Percentiles rank a stretch among this genome's conserved stretches.
phyloP scores from a whole-genome alignment of 2,113 vertebrate genomes.

The Lepus timidus region DNA sequence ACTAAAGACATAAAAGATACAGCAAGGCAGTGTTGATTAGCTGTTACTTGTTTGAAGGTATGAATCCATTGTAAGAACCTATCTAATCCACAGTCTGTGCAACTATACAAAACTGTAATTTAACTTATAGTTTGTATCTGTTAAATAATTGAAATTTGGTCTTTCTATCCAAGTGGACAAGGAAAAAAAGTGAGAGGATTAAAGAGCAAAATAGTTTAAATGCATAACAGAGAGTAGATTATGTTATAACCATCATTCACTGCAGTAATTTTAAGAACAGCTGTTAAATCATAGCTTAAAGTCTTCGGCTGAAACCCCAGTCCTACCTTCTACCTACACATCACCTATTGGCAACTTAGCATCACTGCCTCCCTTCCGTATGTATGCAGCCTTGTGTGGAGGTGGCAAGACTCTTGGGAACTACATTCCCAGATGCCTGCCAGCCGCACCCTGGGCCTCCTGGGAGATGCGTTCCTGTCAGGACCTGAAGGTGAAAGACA shows the following conservation, averaged over 20 bases:
- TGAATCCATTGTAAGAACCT: neutral
- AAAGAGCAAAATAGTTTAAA: conserved; percentile 10
- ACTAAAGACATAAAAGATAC: neutral
- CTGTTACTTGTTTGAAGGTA: neutral
- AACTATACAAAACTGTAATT: neutral
- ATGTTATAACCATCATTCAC: neutral
- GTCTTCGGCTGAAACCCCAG: neutral
- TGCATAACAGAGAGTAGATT: neutral
- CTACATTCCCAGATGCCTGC: neutral
- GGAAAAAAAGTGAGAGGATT: neutral
- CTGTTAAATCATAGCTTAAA: conserved; percentile 4
- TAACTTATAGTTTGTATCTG: neutral
- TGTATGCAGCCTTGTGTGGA: neutral
- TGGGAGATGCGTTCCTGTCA: neutral
- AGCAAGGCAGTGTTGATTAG: neutral
- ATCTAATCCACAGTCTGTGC: neutral
- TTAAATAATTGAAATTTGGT: conserved; percentile 11
- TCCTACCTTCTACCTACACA: neutral
- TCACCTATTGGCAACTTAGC: neutral
- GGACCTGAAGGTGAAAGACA: neutral
- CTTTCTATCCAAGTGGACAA: conserved; percentile 22
- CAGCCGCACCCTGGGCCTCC: neutral
- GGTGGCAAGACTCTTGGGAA: neutral
- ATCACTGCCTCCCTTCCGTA: rapidly evolving
- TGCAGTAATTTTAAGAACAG: neutral